A percentile compares a stretch with the other conserved stretches of the same genome.
Conservation (phyloP, 1,140 invertebrate genomes). For the Akabosia matsudoensis region DNA sequence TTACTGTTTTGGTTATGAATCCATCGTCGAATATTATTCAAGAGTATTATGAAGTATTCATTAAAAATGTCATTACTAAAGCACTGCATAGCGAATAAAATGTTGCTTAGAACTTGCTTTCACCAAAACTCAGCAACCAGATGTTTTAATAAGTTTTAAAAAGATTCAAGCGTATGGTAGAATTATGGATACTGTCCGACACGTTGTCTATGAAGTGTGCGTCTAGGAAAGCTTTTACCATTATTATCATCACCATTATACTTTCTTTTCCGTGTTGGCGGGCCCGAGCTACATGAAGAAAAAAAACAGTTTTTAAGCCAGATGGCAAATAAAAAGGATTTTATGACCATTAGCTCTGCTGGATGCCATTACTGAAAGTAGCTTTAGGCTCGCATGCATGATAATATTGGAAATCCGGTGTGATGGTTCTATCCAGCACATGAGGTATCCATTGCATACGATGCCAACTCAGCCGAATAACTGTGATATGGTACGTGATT, state of each 20-base stretch:
- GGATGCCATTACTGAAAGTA: constrained; percentile 17
- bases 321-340: constrained; percentile 17
- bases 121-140: too few relatives aligned
- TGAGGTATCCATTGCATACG: not conserved
- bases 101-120: too few relatives aligned
- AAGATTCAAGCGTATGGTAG: not conserved
- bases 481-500: not conserved
- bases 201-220: not conserved
- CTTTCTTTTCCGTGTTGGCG: too few relatives aligned
- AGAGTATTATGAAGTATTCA: too few relatives aligned
- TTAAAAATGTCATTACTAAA: too few relatives aligned
- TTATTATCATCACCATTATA: not conserved
- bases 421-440: too few relatives aligned
- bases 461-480: not conserved
- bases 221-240: not conserved
- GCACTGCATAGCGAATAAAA: too few relatives aligned
- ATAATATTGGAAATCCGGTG: constrained; percentile 13
- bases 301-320: constrained; percentile 5
- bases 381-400: constrained; percentile 11
- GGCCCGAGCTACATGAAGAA: too few relatives aligned
- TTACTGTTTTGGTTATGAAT: too few relatives aligned
- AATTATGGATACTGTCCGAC: constrained; percentile 5
- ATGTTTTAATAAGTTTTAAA: not conserved
- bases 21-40: too few relatives aligned
- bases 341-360: constrained; percentile 11